phyloP scores from a whole-genome alignment of 2,113 vertebrate genomes.

The Pelobates fuscus region DNA sequence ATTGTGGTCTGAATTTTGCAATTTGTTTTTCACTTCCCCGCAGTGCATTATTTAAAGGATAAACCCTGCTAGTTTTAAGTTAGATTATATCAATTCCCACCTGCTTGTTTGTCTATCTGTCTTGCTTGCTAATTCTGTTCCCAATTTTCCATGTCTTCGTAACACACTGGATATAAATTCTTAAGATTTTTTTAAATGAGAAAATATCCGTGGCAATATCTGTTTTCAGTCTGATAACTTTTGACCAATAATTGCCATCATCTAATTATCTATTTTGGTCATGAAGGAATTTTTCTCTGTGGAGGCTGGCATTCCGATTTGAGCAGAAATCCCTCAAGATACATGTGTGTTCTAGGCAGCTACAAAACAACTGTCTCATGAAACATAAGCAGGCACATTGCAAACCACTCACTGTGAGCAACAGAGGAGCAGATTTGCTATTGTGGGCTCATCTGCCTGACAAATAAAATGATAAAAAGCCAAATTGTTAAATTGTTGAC shows the following conservation, averaged over 20 bases:
- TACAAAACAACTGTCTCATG: conserved; percentile 78
- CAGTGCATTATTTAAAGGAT: too few species aligned
- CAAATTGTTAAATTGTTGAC: conserved; percentile 63
- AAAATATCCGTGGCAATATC: conserved; percentile 66
- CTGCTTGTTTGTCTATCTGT: too few species aligned
- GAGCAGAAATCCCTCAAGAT: conserved; percentile 75
- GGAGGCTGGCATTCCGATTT: conserved; percentile 73
- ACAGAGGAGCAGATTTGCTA: conserved; percentile 68
- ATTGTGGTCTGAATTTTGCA: too few species aligned
- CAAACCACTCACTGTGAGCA: conserved; percentile 72
- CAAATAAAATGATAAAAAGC: conserved; percentile 73
- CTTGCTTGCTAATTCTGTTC: too few species aligned
- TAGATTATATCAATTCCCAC: too few species aligned
- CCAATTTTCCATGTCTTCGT: too few species aligned
- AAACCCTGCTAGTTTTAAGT: too few species aligned
- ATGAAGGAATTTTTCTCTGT: conserved; percentile 74
- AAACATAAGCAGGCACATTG: conserved; percentile 75
- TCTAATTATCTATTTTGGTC: conserved; percentile 80
- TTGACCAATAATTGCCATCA: conserved; percentile 80
- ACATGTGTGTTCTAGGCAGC: conserved; percentile 77
- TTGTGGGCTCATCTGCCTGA: conserved; percentile 67
- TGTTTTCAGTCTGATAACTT: conserved; percentile 82
- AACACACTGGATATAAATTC: too few species aligned
- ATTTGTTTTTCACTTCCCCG: too few species aligned
- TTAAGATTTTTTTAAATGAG: neutral